A percentile compares a stretch with the other conserved stretches of the same genome.
phyloP scores from a whole-genome alignment of 2,113 vertebrate genomes.

The Arizona elegans region DNA sequence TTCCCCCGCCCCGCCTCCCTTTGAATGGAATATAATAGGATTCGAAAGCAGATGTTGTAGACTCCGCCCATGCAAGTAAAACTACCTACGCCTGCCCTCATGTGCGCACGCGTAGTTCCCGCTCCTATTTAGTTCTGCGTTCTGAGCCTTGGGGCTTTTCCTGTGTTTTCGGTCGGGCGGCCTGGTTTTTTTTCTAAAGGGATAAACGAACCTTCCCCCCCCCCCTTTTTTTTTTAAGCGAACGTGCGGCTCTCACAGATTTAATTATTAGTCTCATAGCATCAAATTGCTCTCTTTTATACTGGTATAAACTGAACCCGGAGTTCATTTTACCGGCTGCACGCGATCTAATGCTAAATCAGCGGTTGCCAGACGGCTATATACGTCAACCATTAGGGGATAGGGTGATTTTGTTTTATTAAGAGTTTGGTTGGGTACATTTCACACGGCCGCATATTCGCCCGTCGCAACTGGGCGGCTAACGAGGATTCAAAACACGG shows the following conservation, averaged over 20 bases:
- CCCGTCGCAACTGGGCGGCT: neutral
- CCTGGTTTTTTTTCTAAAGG: neutral
- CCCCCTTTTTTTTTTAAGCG: neutral
- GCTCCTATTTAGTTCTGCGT: neutral
- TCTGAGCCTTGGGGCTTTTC: rapidly evolving
- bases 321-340: neutral
- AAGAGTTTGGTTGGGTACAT: neutral
- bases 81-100: rapidly evolving
- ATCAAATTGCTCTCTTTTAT: neutral
- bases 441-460: neutral
- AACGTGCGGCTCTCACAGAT: too few species aligned
- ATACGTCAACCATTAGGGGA: neutral
- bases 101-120: neutral
- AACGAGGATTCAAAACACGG: neutral
- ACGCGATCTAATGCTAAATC: neutral
- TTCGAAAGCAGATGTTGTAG: too few species aligned
- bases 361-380: neutral
- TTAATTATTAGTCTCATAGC: neutral
- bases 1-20: rapidly evolving
- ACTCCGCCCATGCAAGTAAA: neutral
- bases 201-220: too few species aligned
- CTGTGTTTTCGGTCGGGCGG: neutral
- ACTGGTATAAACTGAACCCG: neutral
- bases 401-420: neutral
- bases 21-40: neutral